Evolutionary conservation across 2,113 vertebrate genomes (phyloP).

Genomic region (Lates calcarifer): DNA sequence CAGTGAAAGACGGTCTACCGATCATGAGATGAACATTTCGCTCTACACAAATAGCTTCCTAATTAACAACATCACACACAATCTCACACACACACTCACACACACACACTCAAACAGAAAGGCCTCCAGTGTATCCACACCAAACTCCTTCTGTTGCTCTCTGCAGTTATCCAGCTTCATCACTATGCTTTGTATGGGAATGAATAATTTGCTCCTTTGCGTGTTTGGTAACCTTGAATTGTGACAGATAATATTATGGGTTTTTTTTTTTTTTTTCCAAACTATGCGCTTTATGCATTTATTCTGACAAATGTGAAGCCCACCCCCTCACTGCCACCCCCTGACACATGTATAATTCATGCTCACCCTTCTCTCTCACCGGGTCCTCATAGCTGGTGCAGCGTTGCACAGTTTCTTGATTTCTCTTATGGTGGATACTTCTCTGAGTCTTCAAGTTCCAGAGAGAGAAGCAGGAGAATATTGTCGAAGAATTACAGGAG

Average conservation of each 20-base stretch:
- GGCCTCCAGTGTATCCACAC: constrained; percentile 38
- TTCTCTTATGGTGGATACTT: constrained; percentile 44
- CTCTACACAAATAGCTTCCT: constrained; percentile 28
- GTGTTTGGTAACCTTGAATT: constrained; percentile 75
- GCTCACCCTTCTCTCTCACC: constrained; percentile 30
- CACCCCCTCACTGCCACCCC: constrained; percentile 7
- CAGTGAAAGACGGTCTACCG: background rate
- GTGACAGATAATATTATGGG: constrained; percentile 65
- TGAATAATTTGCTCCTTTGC: constrained; percentile 61
- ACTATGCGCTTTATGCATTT: constrained; percentile 58
- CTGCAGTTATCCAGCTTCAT: constrained; percentile 59
- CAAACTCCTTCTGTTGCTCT: constrained; percentile 40
- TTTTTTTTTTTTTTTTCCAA: constrained; percentile 29
- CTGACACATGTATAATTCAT: constrained; percentile 71
- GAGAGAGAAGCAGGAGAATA: constrained; percentile 38
- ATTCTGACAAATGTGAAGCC: constrained; percentile 62
- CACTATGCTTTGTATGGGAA: constrained; percentile 46
- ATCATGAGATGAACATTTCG: constrained; percentile 23
- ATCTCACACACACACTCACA: background rate
- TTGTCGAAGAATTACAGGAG: constrained; percentile 62
- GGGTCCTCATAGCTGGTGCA: constrained; percentile 24
- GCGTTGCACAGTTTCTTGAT: constrained; percentile 33
- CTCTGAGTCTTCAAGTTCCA: constrained; percentile 44
- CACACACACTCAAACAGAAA: constrained; percentile 10
- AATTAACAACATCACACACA: constrained; percentile 36